Base-by-base conservation (phyloP, 2,113 vertebrate species). In the Entelurus aequoreus region DNA sequence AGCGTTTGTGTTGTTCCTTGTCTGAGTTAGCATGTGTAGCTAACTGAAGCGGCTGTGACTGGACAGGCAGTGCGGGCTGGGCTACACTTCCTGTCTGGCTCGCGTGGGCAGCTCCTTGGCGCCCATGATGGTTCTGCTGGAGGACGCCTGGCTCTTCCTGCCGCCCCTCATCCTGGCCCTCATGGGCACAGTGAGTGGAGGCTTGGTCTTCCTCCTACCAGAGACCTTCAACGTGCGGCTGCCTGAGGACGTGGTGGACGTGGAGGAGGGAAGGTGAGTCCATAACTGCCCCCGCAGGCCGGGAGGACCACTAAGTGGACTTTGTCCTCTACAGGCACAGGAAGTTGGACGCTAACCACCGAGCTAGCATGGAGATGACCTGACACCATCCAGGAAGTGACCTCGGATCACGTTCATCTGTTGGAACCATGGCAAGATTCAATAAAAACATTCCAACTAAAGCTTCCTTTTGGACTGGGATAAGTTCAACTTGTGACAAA, bases 101-200 rank as follows among this genome's bases (percentile, higher is more conserved):
- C 87, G 86, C 6, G 44, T 88, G 6, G 88, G 87, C n/a, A 76
- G 86, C 13, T 80, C 88, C 0, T 46, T 88, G 53, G 88, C 87
- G 9, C 88, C 88, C 0, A 35, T 89, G 68, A 8, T 88, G 5
- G 75, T 86, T 65, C 68, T 90, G 12, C 72, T 90, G 58, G 85
- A 85, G 38, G 85, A 90, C 38, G 12, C 72, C 1, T 89, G 85
- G 87, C 44, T 58, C 7, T 68, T 64, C 21, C 70, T 84, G 36
- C 86, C 89, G 0, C 68, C 76, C 0, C 13, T 89, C 13, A 58
- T 86, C 44, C 88, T 90, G 3, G 70, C 88, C 1, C 10, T 4
- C 4, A 76, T 60, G 0, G 88, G 86, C 12, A 60, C 89, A 5
- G 0, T 83, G 48, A 82, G 84, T 7, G 87, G 88, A 6, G n/a